Base-by-base conservation (phyloP, 2,888 invertebrate species). In the Rapana venosa region DNA sequence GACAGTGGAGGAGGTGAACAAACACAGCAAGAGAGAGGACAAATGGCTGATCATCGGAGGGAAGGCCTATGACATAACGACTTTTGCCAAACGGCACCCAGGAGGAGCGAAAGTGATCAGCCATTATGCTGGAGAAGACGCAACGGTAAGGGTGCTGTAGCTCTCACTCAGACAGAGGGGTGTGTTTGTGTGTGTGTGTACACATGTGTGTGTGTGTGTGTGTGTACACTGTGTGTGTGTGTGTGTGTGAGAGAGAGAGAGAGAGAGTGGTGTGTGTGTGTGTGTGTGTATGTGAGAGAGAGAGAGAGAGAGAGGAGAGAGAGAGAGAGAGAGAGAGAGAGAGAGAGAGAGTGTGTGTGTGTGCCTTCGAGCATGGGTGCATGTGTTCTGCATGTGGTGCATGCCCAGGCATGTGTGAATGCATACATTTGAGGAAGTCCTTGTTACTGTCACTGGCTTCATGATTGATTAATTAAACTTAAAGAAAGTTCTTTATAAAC, bases 41-140 rank as follows among this genome's bases (percentile, higher is more conserved):
- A 92, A 93, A 87, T 95, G 95, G 95, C 56, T 95, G 47, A 93
- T 95, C 32, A 94, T 95, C 13, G 92, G 94, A 26, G 92, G 93
- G 32, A 90, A 93, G 86, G 94, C 94, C 17, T 95, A 95, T 85
- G 94, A 95, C 90, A 93, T 95, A 26, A 94, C 95, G 11, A 84
- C 91, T 20, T 95, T 94, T 92, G 92, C 93, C 35, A 91, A 91
- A 88, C 93, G 92, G 88, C 95, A 95, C 90, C 95, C 95, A 11
- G 95, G 95, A 15, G 95, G 95, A 35, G 92, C 94, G 5, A 91
- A 92, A 84, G 93, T 95, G 81, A 92, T 95, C 86, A 93, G 93
- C 74, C 95, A 95, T 90, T 95, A 93, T 91, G 94, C 95, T 35
- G 95, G 95, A 58, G 95, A 95, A 90, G 95, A 95, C 91, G 95